A percentile compares a stretch with the other conserved stretches of the same genome.
Conservation (phyloP, 2,113 vertebrate species). For the Plestiodon gilberti region DNA sequence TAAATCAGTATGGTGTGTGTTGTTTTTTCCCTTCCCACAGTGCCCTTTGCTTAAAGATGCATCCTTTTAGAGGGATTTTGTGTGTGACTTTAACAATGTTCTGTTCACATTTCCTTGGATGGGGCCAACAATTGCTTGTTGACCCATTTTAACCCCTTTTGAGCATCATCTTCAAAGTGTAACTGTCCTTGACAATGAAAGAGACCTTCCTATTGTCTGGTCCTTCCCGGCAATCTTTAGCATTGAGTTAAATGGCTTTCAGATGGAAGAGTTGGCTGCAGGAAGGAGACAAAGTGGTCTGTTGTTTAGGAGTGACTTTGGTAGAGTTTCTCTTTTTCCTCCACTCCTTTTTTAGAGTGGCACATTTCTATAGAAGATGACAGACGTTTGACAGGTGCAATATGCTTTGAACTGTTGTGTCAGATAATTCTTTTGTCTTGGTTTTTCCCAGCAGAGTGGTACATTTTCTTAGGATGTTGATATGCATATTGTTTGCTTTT, state of each 20-base stretch:
- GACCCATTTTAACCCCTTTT: constrained; percentile 91
- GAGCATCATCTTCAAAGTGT: constrained; percentile 89
- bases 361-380: constrained; percentile 85
- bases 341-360: constrained; percentile 73
- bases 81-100: constrained; percentile 78
- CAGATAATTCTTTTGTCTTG: constrained; percentile 90
- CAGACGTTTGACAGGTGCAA: constrained; percentile 92
- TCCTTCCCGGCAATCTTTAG: constrained; percentile 83
- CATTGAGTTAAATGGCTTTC: constrained; percentile 84
- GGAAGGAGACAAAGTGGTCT: constrained; percentile 86
- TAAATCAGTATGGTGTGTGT: constrained; percentile 56
- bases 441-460: constrained; percentile 81
- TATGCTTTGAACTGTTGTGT: constrained; percentile 95
- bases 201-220: constrained; percentile 85
- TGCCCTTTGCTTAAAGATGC: constrained; percentile 70
- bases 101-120: constrained; percentile 79
- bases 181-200: constrained; percentile 94
- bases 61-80: constrained; percentile 71
- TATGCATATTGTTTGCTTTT: constrained; percentile 82
- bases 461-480: constrained; percentile 77
- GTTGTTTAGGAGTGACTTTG: constrained; percentile 86
- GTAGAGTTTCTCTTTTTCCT: constrained; percentile 81
- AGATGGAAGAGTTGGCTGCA: constrained; percentile 81
- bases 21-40: constrained; percentile 52
- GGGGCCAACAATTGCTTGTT: constrained; percentile 80